phyloP scores from a whole-genome alignment of 2,113 vertebrate genomes.

The Seriola rivoliana region DNA sequence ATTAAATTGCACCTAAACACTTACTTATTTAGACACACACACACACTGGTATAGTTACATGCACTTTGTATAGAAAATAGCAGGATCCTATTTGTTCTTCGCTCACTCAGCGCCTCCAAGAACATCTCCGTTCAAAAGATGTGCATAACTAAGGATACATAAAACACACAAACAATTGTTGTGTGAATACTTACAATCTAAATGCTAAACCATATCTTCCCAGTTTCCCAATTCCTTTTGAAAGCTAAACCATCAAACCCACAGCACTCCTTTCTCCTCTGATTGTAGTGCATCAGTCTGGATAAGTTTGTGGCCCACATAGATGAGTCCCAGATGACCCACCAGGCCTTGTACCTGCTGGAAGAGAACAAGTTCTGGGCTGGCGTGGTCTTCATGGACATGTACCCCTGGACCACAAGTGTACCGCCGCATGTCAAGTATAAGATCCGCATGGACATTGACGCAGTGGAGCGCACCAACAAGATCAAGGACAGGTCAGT shows the following conservation, averaged over 20 bases:
- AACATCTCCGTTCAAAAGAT: background rate
- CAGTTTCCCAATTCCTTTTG: background rate
- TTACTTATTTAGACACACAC: background rate
- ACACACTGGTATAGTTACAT: too few species aligned
- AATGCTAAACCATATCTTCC: background rate
- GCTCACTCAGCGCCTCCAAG: background rate
- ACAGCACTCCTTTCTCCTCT: slow-evolving; percentile 3
- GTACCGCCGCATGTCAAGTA: slow-evolving; percentile 91
- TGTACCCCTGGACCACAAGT: slow-evolving; percentile 86
- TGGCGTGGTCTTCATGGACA: slow-evolving; percentile 90
- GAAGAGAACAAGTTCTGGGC: slow-evolving; percentile 98
- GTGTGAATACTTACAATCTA: background rate
- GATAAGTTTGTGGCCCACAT: slow-evolving; percentile 93
- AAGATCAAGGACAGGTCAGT: slow-evolving; percentile 96
- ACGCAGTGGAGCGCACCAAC: slow-evolving; percentile 95
- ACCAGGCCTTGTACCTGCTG: slow-evolving; percentile 89
- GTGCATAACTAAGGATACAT: too few species aligned
- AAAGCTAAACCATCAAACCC: background rate
- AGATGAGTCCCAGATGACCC: slow-evolving; percentile 90
- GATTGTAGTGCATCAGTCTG: slow-evolving; percentile 90
- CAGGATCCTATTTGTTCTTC: too few species aligned
- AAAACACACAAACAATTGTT: background rate
- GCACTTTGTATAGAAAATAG: too few species aligned
- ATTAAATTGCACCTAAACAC: background rate
- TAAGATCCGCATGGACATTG: slow-evolving; percentile 99